phyloP scores from a whole-genome alignment of 92 coral and sea anemone genomes.

The Muricea muricata region DNA sequence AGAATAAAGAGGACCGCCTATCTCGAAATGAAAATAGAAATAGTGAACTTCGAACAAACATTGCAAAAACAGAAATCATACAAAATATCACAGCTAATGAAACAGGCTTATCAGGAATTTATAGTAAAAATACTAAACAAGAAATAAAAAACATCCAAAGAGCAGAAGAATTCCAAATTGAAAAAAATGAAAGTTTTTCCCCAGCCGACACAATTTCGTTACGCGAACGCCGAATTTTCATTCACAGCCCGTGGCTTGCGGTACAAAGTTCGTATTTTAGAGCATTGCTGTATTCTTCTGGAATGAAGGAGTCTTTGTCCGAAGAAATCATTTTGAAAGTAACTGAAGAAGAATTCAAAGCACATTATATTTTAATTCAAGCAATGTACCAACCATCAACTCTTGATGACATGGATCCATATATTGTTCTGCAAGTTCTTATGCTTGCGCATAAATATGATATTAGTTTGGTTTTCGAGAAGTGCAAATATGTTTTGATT shows the following conservation, averaged over 20 bases:
- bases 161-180: not conserved
- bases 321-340: slow-evolving; percentile 1
- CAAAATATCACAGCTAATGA: not conserved
- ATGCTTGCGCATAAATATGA: slow-evolving; percentile 10
- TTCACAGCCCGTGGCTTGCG: not conserved
- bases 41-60: not conserved
- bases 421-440: slow-evolving; percentile 1
- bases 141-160: not conserved
- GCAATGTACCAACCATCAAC: not conserved
- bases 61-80: not conserved
- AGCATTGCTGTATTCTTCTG: slow-evolving; percentile 10
- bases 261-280: slow-evolving; percentile 15
- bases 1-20: not conserved
- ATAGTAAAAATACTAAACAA: not conserved
- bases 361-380: not conserved
- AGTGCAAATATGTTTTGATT: slow-evolving; percentile 9
- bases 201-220: not conserved
- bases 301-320: slow-evolving; percentile 9
- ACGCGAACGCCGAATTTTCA: not conserved
- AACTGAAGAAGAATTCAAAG: not conserved
- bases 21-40: not conserved
- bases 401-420: not conserved
- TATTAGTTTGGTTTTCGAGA: not conserved
- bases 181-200: not conserved
- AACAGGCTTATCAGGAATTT: not conserved